Percentiles rank a stretch among this genome's conserved stretches.
phyloP scores from a whole-genome alignment of 2,113 vertebrate genomes.

The Barbus barbus region DNA sequence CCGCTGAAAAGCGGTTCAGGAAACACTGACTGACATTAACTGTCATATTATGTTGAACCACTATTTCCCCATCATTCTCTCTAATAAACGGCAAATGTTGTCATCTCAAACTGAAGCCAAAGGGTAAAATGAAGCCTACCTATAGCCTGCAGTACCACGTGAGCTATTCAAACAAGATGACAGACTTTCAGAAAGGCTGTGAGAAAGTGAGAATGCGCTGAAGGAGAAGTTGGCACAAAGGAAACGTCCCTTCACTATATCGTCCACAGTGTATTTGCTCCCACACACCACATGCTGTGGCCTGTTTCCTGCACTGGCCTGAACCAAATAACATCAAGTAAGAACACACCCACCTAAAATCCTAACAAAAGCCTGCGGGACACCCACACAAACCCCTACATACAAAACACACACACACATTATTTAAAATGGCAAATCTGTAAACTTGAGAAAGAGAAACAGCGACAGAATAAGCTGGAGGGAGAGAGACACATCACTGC shows the following conservation, averaged over 20 bases:
- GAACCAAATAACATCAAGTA: conserved; percentile 41
- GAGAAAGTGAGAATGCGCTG: conserved; percentile 11
- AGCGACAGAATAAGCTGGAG: not conserved
- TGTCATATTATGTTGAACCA: no score
- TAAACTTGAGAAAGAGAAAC: not conserved
- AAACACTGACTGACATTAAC: not conserved
- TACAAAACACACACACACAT: conserved; percentile 30
- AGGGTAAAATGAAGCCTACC: not conserved
- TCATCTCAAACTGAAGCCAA: conserved; percentile 17
- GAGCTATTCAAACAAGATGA: not conserved
- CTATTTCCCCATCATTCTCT: not conserved
- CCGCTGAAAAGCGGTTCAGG: not conserved
- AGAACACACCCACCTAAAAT: conserved; percentile 25
- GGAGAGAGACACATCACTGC: conserved; percentile 24
- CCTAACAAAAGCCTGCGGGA: conserved; percentile 26
- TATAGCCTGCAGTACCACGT: not conserved
- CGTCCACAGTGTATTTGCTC: conserved; percentile 16
- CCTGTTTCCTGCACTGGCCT: conserved; percentile 1
- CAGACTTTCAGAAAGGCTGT: not conserved
- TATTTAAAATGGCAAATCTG: conserved; percentile 2
- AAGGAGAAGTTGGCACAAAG: conserved; percentile 24
- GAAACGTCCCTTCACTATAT: conserved; percentile 10
- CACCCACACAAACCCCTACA: conserved; percentile 36
- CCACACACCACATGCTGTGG: conserved; percentile 29
- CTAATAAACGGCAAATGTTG: not conserved